A percentile compares a stretch with the other conserved stretches of the same genome.
These are phyloP conservation scores for Fistularia commersonii DNA, from an alignment of 2,797 vertebrate genomes.

Conservation along the genomic window DNA sequence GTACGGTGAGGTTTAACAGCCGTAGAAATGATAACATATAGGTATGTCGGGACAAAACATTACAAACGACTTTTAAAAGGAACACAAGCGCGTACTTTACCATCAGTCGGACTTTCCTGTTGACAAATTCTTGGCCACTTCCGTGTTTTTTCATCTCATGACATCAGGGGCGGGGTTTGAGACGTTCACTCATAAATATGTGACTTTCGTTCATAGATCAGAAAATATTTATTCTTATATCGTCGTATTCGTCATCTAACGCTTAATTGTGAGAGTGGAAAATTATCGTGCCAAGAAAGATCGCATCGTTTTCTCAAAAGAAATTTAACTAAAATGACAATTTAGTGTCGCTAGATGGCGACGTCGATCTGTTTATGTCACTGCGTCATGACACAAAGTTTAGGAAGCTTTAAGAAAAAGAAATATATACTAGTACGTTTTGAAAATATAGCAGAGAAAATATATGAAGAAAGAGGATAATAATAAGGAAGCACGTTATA, in stretches of 20 bases:
- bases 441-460: too few species aligned
- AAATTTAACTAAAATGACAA: not conserved
- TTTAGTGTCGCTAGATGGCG: conserved; percentile 52
- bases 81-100: conserved; percentile 35
- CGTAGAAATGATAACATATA: not conserved
- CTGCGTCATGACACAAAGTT: too few species aligned
- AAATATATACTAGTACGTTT: too few species aligned
- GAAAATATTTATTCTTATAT: not conserved
- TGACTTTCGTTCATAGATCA: conserved; percentile 25
- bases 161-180: conserved; percentile 37
- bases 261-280: too few species aligned
- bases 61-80: not conserved
- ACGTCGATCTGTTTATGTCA: conserved; percentile 16
- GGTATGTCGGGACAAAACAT: accelerated
- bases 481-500: too few species aligned
- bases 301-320: not conserved
- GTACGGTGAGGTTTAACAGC: accelerated
- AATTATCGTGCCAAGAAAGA: too few species aligned
- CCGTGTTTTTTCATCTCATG: conserved; percentile 51
- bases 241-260: too few species aligned
- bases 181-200: not conserved
- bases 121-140: conserved; percentile 73
- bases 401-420: too few species aligned
- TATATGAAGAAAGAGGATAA: too few species aligned
- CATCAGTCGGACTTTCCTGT: conserved; percentile 66